Evolutionary conservation across 2,797 vertebrate genomes (phyloP).

Genomic region (Erethizon dorsatum): DNA sequence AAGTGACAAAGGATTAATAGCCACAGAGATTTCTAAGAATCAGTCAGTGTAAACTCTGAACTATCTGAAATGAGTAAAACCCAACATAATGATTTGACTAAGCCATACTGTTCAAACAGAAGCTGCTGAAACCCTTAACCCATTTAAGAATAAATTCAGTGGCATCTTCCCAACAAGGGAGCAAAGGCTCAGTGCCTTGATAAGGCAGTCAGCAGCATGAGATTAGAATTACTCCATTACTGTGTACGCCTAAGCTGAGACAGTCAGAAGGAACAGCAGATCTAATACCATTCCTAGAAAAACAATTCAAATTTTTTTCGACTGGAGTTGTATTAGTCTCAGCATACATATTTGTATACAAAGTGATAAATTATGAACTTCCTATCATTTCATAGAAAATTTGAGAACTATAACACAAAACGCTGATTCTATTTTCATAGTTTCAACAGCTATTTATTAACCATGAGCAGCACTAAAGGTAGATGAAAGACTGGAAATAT

Average conservation of each 20-base stretch:
- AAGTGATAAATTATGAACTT: neutral
- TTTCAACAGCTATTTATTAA: constrained; percentile 32
- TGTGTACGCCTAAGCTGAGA: neutral
- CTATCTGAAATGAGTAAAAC: neutral
- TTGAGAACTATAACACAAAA: neutral
- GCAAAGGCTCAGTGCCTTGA: neutral
- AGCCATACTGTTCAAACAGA: neutral
- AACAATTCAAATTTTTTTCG: neutral
- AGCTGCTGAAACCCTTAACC: neutral
- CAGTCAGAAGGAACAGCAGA: too few species aligned
- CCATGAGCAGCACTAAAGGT: constrained; percentile 11
- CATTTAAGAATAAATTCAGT: neutral
- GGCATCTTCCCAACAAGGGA: neutral
- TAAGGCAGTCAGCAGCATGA: neutral
- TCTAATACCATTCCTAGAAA: neutral
- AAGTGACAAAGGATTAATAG: neutral
- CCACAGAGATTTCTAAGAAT: neutral
- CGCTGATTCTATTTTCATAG: constrained; percentile 1
- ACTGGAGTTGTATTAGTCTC: neutral
- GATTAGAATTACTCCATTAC: neutral
- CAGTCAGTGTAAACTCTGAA: neutral
- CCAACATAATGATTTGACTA: neutral
- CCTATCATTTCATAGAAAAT: neutral
- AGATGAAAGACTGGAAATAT: constrained; percentile 1
- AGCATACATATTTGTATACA: neutral